Conservation (phyloP, 2,797 vertebrate species). For the Poeciliopsis presidionis region DNA sequence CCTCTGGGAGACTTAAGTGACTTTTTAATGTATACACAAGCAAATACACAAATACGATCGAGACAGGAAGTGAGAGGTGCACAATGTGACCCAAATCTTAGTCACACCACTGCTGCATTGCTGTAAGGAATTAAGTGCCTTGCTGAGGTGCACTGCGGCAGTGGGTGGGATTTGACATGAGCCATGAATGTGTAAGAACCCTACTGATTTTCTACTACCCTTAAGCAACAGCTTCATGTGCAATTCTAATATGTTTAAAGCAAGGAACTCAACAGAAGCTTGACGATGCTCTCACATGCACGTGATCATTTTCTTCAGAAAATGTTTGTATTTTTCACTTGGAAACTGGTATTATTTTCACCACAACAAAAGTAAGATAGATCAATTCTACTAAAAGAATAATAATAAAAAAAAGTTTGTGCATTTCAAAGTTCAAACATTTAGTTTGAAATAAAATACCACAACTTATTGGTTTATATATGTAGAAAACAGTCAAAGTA, state of each 20-base stretch:
- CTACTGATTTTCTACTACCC: conserved; percentile 31
- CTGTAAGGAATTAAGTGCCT: conserved; percentile 38
- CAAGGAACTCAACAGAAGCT: conserved; percentile 24
- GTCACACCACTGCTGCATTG: conserved; percentile 27
- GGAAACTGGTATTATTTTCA: conserved; percentile 1
- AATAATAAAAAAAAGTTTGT: too few species aligned
- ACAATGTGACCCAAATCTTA: conserved; percentile 29
- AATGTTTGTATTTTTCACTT: neutral
- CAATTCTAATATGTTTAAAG: conserved; percentile 33
- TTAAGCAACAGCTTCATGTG: conserved; percentile 33
- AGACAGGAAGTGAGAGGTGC: conserved; percentile 27
- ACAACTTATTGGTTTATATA: neutral
- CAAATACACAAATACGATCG: neutral
- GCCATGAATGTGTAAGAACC: conserved; percentile 40
- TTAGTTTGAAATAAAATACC: neutral
- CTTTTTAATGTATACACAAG: conserved; percentile 17
- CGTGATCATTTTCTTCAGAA: conserved; percentile 12
- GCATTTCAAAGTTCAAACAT: neutral
- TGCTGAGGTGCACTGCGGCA: conserved; percentile 47
- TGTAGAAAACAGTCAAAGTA: neutral
- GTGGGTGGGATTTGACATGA: conserved; percentile 45
- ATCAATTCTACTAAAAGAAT: neutral
- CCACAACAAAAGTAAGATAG: conserved; percentile 3
- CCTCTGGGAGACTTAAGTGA: conserved; percentile 32
- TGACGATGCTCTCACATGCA: conserved; percentile 32